Evolutionary conservation across 1,140 invertebrate genomes (phyloP).

Genomic region (Drosophila baimaii): DNA sequence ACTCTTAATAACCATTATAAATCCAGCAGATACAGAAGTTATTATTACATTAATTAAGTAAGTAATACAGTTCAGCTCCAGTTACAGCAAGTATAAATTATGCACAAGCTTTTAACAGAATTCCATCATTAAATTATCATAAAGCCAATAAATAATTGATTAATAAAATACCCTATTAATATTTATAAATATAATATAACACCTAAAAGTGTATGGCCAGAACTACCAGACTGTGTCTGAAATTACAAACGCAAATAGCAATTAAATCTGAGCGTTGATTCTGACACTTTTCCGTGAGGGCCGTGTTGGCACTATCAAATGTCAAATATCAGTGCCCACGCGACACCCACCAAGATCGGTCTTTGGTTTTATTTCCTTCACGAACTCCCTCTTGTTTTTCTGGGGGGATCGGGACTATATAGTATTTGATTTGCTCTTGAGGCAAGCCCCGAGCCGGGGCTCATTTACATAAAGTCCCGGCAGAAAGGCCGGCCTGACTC

Average conservation of each 20-base stretch:
- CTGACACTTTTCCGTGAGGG: slow-evolving; percentile 50
- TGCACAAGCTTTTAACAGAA: neutral
- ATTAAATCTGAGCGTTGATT: slow-evolving; percentile 64
- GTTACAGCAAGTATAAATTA: neutral
- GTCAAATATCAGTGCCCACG: slow-evolving; percentile 62
- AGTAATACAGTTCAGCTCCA: neutral
- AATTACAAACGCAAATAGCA: slow-evolving; percentile 66
- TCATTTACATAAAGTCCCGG: slow-evolving; percentile 69
- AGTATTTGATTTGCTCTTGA: slow-evolving; percentile 22
- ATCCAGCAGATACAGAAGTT: too few relatives aligned
- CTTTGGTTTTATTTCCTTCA: slow-evolving; percentile 9
- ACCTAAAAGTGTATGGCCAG: neutral
- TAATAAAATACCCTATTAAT: neutral
- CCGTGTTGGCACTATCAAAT: slow-evolving; percentile 57
- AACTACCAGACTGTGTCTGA: slow-evolving; percentile 32
- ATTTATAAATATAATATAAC: neutral
- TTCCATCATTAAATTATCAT: neutral
- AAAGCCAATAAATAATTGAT: neutral
- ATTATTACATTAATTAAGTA: neutral
- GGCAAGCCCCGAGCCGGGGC: neutral
- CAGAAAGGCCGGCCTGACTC: slow-evolving; percentile 29
- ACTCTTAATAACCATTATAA: too few relatives aligned
- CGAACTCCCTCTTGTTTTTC: slow-evolving; percentile 12
- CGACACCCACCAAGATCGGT: slow-evolving; percentile 45
- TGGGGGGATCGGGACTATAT: neutral